Conservation (phyloP, 2,888 invertebrate species). For the Mythimna impura region DNA sequence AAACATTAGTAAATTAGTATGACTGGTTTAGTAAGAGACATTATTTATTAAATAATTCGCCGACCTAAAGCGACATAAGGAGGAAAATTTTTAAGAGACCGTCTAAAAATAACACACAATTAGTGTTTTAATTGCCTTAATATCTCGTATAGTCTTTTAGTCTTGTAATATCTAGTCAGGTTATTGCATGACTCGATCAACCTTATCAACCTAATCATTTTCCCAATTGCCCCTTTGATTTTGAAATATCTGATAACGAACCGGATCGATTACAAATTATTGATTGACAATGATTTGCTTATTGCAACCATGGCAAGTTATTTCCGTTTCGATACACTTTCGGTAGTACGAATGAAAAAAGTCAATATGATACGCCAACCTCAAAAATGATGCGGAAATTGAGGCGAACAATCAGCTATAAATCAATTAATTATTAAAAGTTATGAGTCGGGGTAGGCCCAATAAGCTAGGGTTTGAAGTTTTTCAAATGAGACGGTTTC, state of each 20-base stretch:
- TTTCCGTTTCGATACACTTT: background rate
- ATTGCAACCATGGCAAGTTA: background rate
- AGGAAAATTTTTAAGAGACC: background rate
- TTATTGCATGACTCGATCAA: constrained; percentile 4
- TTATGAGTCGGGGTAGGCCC: background rate
- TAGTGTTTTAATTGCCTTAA: background rate
- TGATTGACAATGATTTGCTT: constrained; percentile 1
- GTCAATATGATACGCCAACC: no score
- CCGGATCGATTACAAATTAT: constrained; percentile 7
- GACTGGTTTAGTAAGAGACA: background rate
- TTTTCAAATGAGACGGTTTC: constrained; percentile 1
- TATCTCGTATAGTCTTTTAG: background rate
- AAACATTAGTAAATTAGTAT: constrained; percentile 12
- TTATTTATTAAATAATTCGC: background rate
- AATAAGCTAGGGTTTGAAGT: background rate
- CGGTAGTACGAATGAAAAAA: background rate
- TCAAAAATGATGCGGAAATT: background rate
- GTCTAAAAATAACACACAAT: background rate
- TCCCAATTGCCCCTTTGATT: constrained; percentile 10
- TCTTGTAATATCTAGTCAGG: background rate
- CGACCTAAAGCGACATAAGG: background rate
- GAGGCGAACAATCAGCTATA: background rate
- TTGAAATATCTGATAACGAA: constrained; percentile 15
- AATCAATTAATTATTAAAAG: background rate
- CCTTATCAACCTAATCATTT: constrained; percentile 22